These are phyloP conservation scores for Tinamus major DNA, from an alignment of 2,797 vertebrate species.

Conservation along the genomic window DNA sequence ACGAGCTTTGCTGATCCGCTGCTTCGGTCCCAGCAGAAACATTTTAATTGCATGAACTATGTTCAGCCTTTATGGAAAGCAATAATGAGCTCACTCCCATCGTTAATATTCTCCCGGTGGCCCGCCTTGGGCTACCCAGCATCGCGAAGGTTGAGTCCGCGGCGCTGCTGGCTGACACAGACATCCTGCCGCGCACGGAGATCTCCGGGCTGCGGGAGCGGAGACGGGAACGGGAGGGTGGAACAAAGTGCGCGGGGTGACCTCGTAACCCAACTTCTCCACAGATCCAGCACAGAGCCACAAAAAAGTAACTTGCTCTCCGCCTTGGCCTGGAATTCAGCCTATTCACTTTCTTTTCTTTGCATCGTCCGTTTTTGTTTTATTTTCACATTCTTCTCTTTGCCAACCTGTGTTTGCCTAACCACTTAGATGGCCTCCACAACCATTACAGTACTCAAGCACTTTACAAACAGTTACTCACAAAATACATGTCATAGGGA, in stretches of 20 bases:
- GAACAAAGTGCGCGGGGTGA: background rate
- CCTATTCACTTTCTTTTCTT: constrained; percentile 13
- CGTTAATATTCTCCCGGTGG: background rate
- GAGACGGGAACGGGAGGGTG: background rate
- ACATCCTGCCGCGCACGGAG: background rate
- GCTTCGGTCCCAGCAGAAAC: background rate
- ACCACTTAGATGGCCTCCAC: background rate
- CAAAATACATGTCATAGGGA: background rate
- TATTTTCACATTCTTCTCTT: constrained; percentile 18
- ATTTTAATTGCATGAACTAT: background rate
- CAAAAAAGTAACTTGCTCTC: background rate
- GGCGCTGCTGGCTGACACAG: background rate
- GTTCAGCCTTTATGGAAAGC: constrained; percentile 2
- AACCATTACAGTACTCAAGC: background rate
- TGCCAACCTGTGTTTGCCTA: constrained; percentile 33
- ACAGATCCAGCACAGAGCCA: background rate
- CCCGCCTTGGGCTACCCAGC: background rate
- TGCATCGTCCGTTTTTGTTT: background rate
- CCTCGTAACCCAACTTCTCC: background rate
- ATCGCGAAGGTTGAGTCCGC: background rate
- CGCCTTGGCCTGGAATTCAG: constrained; percentile 3
- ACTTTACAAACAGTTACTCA: background rate
- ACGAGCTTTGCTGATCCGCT: background rate
- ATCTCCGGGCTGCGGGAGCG: background rate
- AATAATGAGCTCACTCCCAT: background rate